Percentiles rank a stretch among this genome's conserved stretches.
These are phyloP conservation scores for Embidobia sp. DNA, from an alignment of 2,888 invertebrate genomes.

Conservation along the genomic window DNA sequence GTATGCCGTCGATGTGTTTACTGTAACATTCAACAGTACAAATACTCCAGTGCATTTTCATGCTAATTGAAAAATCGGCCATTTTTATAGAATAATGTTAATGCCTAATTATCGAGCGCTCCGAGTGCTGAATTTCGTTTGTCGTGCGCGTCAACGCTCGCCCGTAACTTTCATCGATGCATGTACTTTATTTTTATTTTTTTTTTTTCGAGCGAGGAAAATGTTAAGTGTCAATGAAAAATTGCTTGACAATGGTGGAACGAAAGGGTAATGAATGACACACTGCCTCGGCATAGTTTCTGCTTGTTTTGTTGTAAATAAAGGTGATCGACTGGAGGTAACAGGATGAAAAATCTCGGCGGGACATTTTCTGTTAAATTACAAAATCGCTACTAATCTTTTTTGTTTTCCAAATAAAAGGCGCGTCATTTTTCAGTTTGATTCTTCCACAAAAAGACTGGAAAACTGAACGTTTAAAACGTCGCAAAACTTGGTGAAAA, in stretches of 20 bases:
- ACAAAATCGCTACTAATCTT: no score
- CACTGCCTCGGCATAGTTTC: neutral
- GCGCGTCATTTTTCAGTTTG: no score
- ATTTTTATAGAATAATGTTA: conserved; percentile 45
- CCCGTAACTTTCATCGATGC: conserved; percentile 31
- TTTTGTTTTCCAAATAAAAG: no score
- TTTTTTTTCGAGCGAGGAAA: conserved; percentile 7
- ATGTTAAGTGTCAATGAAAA: conserved; percentile 36
- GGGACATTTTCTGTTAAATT: no score
- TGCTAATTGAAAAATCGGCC: conserved; percentile 8
- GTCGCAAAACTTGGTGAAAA: no score
- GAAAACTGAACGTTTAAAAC: no score
- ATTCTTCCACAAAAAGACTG: no score
- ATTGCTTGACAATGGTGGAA: conserved; percentile 22
- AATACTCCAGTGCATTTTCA: conserved; percentile 17
- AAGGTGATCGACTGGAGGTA: neutral
- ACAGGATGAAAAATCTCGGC: no score
- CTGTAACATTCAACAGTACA: conserved; percentile 6
- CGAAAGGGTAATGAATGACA: neutral
- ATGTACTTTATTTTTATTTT: conserved; percentile 3
- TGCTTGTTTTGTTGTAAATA: neutral
- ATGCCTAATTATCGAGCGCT: conserved; percentile 35
- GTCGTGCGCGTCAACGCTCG: neutral
- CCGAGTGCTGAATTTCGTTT: conserved; percentile 25
- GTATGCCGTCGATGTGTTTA: conserved; percentile 26